Conservation (phyloP, 1,140 invertebrate species). For the Habropoda laboriosa region DNA sequence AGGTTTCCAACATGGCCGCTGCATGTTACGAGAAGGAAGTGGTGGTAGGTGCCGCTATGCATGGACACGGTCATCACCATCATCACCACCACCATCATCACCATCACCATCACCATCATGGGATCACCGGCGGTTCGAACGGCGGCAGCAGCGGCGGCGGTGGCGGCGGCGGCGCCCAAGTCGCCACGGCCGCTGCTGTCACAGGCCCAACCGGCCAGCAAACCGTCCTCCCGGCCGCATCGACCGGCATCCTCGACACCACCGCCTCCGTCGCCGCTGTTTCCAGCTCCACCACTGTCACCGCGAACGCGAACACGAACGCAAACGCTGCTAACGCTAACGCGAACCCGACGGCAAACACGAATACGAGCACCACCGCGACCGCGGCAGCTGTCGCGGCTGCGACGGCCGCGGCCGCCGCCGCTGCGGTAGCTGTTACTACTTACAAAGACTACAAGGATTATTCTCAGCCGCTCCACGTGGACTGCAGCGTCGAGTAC, state of each 20-base stretch:
- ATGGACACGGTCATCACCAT: conserved; percentile 60
- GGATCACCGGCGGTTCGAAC: conserved; percentile 28
- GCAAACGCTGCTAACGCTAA: conserved; percentile 23
- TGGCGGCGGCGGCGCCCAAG: not conserved
- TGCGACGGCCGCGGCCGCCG: conserved; percentile 37
- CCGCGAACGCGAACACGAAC: conserved; percentile 20
- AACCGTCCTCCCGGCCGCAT: conserved; percentile 57
- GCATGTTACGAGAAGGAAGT: conserved; percentile 73
- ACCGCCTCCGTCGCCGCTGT: conserved; percentile 10
- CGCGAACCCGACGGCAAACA: conserved; percentile 14
- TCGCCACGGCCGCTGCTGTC: not conserved
- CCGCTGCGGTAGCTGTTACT: conserved; percentile 54
- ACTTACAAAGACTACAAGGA: conserved; percentile 80
- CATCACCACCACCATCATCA: conserved; percentile 60
- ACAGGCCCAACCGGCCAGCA: conserved; percentile 38
- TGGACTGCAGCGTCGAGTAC: conserved; percentile 93
- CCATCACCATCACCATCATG: conserved; percentile 64
- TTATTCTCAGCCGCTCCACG: conserved; percentile 89
- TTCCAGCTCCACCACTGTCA: conserved; percentile 17
- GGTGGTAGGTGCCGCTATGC: conserved; percentile 66
- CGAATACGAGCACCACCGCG: conserved; percentile 38
- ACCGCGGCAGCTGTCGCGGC: conserved; percentile 44
- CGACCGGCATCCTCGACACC: conserved; percentile 48
- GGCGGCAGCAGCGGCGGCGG: conserved; percentile 8
- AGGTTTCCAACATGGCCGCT: conserved; percentile 71